Evolutionary conservation across 2,888 invertebrate genomes (phyloP).

Genomic region (Odontomyia ornata): DNA sequence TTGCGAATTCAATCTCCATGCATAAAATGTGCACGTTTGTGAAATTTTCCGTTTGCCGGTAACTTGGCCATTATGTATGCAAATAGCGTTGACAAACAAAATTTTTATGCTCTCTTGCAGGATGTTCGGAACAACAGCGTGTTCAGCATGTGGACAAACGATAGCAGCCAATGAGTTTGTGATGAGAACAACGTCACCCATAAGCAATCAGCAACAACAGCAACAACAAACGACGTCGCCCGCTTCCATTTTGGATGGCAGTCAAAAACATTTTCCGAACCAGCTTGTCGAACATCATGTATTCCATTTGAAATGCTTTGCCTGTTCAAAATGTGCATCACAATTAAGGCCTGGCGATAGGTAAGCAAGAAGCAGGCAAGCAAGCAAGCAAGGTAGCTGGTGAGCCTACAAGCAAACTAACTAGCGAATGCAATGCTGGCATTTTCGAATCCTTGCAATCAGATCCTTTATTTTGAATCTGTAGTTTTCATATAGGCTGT

Average conservation of each 20-base stretch:
- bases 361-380: slow-evolving; percentile 60
- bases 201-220: slow-evolving; percentile 53
- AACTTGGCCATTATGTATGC: slow-evolving; percentile 31
- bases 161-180: slow-evolving; percentile 92
- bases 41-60: not conserved
- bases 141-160: slow-evolving; percentile 87
- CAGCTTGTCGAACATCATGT: slow-evolving; percentile 71
- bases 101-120: slow-evolving; percentile 65
- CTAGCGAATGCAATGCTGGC: not conserved
- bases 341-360: slow-evolving; percentile 89
- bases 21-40: slow-evolving; percentile 7
- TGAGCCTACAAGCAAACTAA: too few relatives aligned
- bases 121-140: slow-evolving; percentile 89
- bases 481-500: not conserved
- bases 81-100: slow-evolving; percentile 36
- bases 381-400: not conserved
- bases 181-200: slow-evolving; percentile 70
- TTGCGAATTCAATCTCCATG: slow-evolving; percentile 14
- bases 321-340: slow-evolving; percentile 89
- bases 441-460: slow-evolving; percentile 23
- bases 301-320: slow-evolving; percentile 94
- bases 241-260: slow-evolving; percentile 52
- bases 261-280: slow-evolving; percentile 53
- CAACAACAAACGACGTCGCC: slow-evolving; percentile 54
- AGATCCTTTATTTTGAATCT: slow-evolving; percentile 24